Evolutionary conservation across 2,113 vertebrate species (phyloP), one percentile per base, ranked within the genome.

Genomic region (Pavo muticus): DNA sequence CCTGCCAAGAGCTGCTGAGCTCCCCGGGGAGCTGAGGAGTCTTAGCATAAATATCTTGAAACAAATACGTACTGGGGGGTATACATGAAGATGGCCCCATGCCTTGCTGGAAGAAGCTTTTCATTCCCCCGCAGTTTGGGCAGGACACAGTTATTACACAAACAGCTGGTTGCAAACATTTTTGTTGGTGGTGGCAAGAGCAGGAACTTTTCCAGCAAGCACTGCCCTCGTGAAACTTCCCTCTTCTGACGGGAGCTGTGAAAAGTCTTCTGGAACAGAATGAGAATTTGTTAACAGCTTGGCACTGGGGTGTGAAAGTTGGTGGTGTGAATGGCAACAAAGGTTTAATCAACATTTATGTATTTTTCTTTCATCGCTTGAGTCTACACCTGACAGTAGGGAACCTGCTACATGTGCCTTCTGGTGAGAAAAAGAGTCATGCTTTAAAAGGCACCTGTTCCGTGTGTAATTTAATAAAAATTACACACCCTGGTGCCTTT

Each of bases 261-360:
- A 95, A 91, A 83, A 95, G 52, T 94, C 90, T 96, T 86, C 95
- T 97, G 93, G 87, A 95, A 93, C 94, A 89, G 79, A 79, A 90
- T 47, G 87, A 94, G 93, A 94, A 95, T 93, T 94, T 0, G 65
- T 97, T 97, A 95, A 77, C 95, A 95, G 94, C 94, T 92, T 96
- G 93, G 91, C 91, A 74, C 75, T 37, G 65, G 84, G 78, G 82
- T 95, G 96, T 95, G 94, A 95, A 96, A 97, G 84, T 77, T 95
- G 82, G 75, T 94, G 89, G 84, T 94, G 93, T 91, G 93, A 96
- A 95, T 93, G 91, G 93, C 94, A 92, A 84, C 85, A 94, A 90
- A 95, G 91, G 89, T 95, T 96, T 97, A 94, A 95, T 97, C 94
- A 97, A 96, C 95, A 95, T 96, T 95, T 85, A 93, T 90, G 56